A percentile compares a stretch with the other conserved stretches of the same genome.
Conservation (phyloP, 2,113 vertebrate genomes). For the Albula glossodonta region DNA sequence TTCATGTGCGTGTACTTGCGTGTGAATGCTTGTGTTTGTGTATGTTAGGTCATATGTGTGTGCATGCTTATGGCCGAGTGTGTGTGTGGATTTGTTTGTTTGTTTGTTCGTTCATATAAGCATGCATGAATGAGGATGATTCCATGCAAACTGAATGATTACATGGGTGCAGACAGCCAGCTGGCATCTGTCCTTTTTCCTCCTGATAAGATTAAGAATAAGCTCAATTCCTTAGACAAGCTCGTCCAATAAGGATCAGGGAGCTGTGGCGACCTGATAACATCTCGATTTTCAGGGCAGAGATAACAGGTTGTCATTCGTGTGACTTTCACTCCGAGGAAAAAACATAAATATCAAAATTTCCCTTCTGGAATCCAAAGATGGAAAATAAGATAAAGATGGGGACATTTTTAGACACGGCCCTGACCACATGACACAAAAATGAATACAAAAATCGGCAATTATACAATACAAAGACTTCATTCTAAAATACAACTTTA, state of each 20-base stretch:
- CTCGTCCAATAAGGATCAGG: background rate
- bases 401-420: too few species aligned
- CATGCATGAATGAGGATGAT: too few species aligned
- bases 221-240: conserved; percentile 24
- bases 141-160: background rate
- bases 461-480: too few species aligned
- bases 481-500: too few species aligned
- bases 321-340: background rate
- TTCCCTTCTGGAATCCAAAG: background rate
- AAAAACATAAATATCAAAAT: background rate
- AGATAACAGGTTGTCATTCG: conserved; percentile 24
- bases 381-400: background rate
- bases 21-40: background rate
- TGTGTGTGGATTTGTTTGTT: background rate
- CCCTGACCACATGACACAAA: too few species aligned
- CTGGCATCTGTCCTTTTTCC: background rate
- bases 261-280: conserved; percentile 14
- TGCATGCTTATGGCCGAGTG: background rate
- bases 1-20: too few species aligned
- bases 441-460: too few species aligned
- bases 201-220: conserved; percentile 27
- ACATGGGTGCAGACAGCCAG: background rate
- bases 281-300: conserved; percentile 28
- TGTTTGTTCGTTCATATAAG: background rate
- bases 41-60: background rate